Base-by-base conservation (phyloP, 2,888 invertebrate genomes). In the Drosophila subquinaria region DNA sequence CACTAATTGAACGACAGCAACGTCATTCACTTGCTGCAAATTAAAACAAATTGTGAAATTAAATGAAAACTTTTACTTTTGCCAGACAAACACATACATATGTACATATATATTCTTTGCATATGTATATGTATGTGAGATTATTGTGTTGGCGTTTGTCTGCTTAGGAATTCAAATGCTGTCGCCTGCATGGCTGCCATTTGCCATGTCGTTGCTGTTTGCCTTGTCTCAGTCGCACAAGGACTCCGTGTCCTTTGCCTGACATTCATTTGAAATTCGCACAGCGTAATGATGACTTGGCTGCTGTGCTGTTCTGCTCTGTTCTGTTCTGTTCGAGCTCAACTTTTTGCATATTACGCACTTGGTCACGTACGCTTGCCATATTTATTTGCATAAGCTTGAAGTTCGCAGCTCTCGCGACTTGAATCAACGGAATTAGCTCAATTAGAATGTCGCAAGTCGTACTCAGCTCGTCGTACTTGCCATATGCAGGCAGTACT, bases 1-100 rank as follows among this genome's bases (percentile, higher is more conserved):
- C 33, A 69, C 72, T 79, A 81, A 76, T 81, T 81, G 74, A 74
- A 73, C 61, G 69, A 68, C 63, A 43, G 60, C 69, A 67, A 30
- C 51, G 52, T 10, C 47, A 40, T 56, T 72, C 67, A 65, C 76
- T 76, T 65, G 65, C 70, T 68, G 66, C 69, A 87, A 87, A 87
- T 87, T 89, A 86, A 89, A 87, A 87, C 89, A 87, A 87, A 87
- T 89, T 87, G 88, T 76, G 63, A 81, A 87, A 82, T 83, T 82
- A 82, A 84, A 80, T 66, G 67, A 67, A 67, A 83, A 83, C 82
- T 83, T 83, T 83, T 87, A 87, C 87, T 83, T 83, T 82, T 69
- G 59, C 64, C 65, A 55, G 48, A 69, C 76, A 70, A 60, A 63
- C 56, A 61, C 76, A 70, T 50, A 63, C 52, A 57, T 10, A 5